Base-by-base conservation (phyloP, 2,888 invertebrate genomes). In the Mimumesa dahlbomi region DNA sequence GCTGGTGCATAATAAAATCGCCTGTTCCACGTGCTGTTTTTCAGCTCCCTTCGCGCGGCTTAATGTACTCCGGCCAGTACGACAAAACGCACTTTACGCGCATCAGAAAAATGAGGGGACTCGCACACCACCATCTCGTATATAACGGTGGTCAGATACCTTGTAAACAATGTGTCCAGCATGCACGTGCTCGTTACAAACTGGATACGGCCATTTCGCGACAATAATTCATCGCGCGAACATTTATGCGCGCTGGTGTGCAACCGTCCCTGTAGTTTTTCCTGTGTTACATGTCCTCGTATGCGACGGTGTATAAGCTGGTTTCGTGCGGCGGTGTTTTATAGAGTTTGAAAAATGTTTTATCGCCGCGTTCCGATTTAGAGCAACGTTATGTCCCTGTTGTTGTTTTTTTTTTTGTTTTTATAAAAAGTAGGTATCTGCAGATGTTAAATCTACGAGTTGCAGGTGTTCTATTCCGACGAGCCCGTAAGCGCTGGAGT, bases 271-370 rank as follows among this genome's bases (percentile, higher is more conserved):
- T 43, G n/a, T 0, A 25, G 11, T 38, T 59, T 69, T 58, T 56
- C 22, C 31, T 2, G 38, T 31, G 25, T 61, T 34, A 13, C 61
- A 7, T 9, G 25, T 11, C 19, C 29, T 5, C 49, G 57, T 42
- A 31, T 48, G 21, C 34, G 29, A 18, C 46, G 49, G 43, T 22
- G 18, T 56, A 7, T n/a, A 7, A n/a, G 25, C 9, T 5, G 14
- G 19, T 31, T 19, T 53, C 59, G 31, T 69, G 18, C 40, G 11
- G 22, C 25, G 25, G 54, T 77, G 79, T 78, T 81, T 82, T 75
- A 69, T 73, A 56, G 73, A 38, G 66, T 65, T 74, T 79, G 79
- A 77, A 82, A 83, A 83, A 82, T 84, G 82, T 77, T 80, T 79
- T 78, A 79, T 79, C 62, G 71, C 70, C 66, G 42, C 50, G 59